Conservation (phyloP, 2,888 invertebrate genomes). For the Ceraclea dissimilis region DNA sequence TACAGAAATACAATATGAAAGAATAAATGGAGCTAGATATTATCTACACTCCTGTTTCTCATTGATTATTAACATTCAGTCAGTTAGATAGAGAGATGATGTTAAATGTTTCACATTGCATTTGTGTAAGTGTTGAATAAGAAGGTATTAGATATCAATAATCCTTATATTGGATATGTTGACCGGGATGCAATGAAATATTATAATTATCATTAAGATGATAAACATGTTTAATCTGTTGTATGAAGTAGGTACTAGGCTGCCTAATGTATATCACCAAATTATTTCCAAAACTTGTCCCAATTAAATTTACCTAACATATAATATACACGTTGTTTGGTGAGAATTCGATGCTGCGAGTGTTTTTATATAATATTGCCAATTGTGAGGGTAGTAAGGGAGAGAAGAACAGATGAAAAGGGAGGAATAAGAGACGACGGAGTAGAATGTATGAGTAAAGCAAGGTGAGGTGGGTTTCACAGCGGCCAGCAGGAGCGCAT, state of each 20-base stretch:
- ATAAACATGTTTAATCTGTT: too few species aligned
- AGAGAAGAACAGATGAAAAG: constrained; percentile 18
- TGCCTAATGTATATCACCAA: not conserved
- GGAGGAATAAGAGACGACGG: constrained; percentile 10
- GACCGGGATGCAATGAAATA: constrained; percentile 25
- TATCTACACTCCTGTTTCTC: too few species aligned
- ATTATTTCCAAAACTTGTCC: not conserved
- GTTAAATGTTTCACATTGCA: not conserved
- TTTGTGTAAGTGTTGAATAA: not conserved
- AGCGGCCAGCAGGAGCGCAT: not conserved
- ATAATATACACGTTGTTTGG: not conserved
- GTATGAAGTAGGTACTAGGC: not conserved
- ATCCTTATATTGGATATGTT: constrained; percentile 22
- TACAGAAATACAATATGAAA: too few species aligned
- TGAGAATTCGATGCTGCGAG: not conserved
- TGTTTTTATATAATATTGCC: not conserved
- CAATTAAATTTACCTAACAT: constrained; percentile 4
- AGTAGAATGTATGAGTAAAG: constrained; percentile 3
- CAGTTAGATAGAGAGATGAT: too few species aligned
- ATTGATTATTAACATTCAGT: too few species aligned
- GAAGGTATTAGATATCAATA: too few species aligned
- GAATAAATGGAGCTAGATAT: too few species aligned
- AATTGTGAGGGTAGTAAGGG: constrained; percentile 8
- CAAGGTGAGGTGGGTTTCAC: not conserved
- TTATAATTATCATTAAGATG: not conserved